Evolutionary conservation across 2,797 vertebrate species (phyloP).

Genomic region (Tinamus major): DNA sequence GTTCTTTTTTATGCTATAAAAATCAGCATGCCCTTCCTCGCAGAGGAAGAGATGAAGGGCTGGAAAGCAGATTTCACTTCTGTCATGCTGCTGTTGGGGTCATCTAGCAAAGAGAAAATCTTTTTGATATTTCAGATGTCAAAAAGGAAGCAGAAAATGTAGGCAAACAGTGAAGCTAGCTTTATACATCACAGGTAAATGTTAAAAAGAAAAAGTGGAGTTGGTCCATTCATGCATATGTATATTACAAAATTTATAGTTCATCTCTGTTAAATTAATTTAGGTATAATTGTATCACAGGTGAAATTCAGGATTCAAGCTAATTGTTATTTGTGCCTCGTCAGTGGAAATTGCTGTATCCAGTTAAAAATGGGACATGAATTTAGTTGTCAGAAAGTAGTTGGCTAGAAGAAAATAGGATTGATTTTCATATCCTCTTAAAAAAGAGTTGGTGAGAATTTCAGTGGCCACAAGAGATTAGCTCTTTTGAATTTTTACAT

Average conservation of each 20-base stretch:
- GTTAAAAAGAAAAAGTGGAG: not conserved
- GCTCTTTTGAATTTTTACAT: not conserved
- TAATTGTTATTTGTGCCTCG: not conserved
- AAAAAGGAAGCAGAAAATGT: constrained; percentile 6
- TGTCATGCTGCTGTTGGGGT: not conserved
- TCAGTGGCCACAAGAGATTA: not conserved
- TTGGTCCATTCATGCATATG: rapidly evolving
- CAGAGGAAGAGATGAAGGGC: not conserved
- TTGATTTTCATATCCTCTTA: not conserved
- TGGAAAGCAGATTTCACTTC: not conserved
- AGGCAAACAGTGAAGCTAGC: not conserved
- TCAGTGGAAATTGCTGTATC: not conserved
- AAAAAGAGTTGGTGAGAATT: not conserved
- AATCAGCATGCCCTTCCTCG: not conserved
- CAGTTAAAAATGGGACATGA: not conserved
- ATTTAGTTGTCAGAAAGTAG: not conserved
- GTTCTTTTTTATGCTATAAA: not conserved
- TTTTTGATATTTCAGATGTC: not conserved
- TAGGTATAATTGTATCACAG: not conserved
- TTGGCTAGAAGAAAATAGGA: not conserved
- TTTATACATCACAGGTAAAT: not conserved
- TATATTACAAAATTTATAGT: not conserved
- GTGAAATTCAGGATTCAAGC: not conserved
- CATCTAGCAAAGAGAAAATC: not conserved
- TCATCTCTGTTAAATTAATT: not conserved